A percentile compares a stretch with the other conserved stretches of the same genome.
Evolutionary conservation across 2,888 invertebrate genomes (phyloP).

Genomic region (Yponomeuta cagnagella): DNA sequence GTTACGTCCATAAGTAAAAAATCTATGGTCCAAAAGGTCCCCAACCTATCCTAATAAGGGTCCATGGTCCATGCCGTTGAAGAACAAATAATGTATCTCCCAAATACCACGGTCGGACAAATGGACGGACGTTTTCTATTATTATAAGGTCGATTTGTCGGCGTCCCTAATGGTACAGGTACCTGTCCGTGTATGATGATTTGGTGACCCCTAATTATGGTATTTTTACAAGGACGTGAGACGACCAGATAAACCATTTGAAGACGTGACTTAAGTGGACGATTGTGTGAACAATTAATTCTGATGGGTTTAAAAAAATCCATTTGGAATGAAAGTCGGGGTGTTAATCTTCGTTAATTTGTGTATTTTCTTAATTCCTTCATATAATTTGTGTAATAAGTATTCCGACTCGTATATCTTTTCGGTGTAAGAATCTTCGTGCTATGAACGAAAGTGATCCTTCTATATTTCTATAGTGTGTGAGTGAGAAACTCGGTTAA

Average conservation of each 20-base stretch:
- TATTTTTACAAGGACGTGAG: neutral
- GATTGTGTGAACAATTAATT: conserved; percentile 49
- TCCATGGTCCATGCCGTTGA: neutral
- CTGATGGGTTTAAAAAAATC: conserved; percentile 46
- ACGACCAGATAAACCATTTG: neutral
- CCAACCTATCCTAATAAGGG: neutral
- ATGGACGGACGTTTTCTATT: neutral
- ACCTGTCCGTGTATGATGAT: neutral
- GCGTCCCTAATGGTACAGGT: neutral
- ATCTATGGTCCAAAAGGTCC: neutral
- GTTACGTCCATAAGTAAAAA: neutral
- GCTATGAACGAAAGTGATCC: too few species aligned
- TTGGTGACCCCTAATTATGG: neutral
- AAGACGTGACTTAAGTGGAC: conserved; percentile 30
- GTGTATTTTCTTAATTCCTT: neutral
- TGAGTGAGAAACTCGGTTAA: too few species aligned
- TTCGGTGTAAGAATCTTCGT: too few species aligned
- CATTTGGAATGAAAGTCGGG: conserved; percentile 16
- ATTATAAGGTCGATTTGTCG: neutral
- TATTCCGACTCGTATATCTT: too few species aligned
- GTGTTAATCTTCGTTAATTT: neutral
- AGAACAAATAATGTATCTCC: neutral
- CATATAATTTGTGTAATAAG: too few species aligned
- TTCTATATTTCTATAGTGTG: too few species aligned
- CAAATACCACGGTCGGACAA: neutral